Evolutionary conservation across 2,888 invertebrate species (phyloP).

Genomic region (Noctua janthe): DNA sequence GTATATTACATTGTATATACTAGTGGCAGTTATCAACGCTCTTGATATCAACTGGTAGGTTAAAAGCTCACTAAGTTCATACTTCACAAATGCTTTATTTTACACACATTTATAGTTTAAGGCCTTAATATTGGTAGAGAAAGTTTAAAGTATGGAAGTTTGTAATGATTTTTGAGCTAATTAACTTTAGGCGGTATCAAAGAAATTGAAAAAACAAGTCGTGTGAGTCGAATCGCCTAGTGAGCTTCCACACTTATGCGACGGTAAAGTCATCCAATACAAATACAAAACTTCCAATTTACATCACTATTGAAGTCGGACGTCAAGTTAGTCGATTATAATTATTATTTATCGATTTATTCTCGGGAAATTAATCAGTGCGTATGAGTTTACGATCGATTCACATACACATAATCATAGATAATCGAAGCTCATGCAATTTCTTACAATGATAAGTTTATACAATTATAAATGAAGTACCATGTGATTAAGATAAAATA

Average conservation of each 20-base stretch:
- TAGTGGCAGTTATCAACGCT: conserved; percentile 89
- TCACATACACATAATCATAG: conserved; percentile 47
- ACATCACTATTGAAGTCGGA: conserved; percentile 75
- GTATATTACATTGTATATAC: conserved; percentile 85
- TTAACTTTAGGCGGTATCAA: conserved; percentile 44
- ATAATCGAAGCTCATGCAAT: conserved; percentile 83
- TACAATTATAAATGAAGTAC: conserved; percentile 82
- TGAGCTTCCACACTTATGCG: conserved; percentile 69
- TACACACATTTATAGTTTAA: conserved; percentile 38
- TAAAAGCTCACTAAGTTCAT: conserved; percentile 67
- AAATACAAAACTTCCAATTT: conserved; percentile 69
- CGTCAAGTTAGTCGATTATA: conserved; percentile 71
- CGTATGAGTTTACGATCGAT: conserved; percentile 57
- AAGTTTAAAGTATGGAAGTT: conserved; percentile 29
- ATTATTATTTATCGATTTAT: conserved; percentile 49
- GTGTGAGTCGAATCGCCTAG: conserved; percentile 42
- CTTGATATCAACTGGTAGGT: conserved; percentile 72
- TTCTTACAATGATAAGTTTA: conserved; percentile 73
- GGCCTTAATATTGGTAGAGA: conserved; percentile 45
- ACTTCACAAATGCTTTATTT: conserved; percentile 36
- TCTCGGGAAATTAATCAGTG: conserved; percentile 62
- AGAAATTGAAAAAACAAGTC: conserved; percentile 11
- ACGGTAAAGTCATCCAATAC: conserved; percentile 74
- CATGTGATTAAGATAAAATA: conserved; percentile 79
- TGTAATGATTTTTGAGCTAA: conserved; percentile 38